These are phyloP conservation scores for Caenorhabditis becei DNA, from an alignment of 2,888 invertebrate genomes.

Conservation along the genomic window DNA sequence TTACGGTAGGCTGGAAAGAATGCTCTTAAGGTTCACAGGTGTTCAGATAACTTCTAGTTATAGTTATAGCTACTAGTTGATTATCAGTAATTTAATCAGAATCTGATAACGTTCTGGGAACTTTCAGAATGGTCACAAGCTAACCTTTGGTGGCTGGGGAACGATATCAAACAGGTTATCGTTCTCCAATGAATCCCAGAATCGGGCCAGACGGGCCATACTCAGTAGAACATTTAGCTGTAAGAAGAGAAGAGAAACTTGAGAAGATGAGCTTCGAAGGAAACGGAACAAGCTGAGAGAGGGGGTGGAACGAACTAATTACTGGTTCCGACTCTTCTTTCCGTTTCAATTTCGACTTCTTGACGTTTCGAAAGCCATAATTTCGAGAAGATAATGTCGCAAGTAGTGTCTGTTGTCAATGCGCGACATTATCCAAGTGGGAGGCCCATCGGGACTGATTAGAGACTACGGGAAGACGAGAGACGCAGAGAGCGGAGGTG, in stretches of 20 bases:
- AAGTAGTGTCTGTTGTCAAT: slow-evolving; percentile 42
- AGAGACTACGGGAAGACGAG: slow-evolving; percentile 23
- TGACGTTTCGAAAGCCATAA: slow-evolving; percentile 21
- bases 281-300: not conserved
- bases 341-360: slow-evolving; percentile 1
- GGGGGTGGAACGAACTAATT: slow-evolving; percentile 21
- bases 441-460: slow-evolving; percentile 29
- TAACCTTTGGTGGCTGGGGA: slow-evolving; percentile 43
- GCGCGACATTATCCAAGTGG: slow-evolving; percentile 54
- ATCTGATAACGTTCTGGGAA: too few relatives aligned
- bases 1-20: slow-evolving; percentile 36
- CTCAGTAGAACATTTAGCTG: slow-evolving; percentile 42
- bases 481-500: slow-evolving; percentile 48
- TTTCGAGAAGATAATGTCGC: slow-evolving; percentile 43
- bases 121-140: not conserved
- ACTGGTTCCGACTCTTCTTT: slow-evolving; percentile 19
- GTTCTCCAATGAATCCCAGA: slow-evolving; percentile 70
- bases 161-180: slow-evolving; percentile 57
- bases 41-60: too few relatives aligned
- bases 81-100: too few relatives aligned
- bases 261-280: not conserved
- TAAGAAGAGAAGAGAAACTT: not conserved
- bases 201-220: slow-evolving; percentile 65
- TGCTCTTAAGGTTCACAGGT: too few relatives aligned
- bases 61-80: too few relatives aligned